Evolutionary conservation across 2,888 invertebrate genomes (phyloP).

Genomic region (Osedax frankpressi): DNA sequence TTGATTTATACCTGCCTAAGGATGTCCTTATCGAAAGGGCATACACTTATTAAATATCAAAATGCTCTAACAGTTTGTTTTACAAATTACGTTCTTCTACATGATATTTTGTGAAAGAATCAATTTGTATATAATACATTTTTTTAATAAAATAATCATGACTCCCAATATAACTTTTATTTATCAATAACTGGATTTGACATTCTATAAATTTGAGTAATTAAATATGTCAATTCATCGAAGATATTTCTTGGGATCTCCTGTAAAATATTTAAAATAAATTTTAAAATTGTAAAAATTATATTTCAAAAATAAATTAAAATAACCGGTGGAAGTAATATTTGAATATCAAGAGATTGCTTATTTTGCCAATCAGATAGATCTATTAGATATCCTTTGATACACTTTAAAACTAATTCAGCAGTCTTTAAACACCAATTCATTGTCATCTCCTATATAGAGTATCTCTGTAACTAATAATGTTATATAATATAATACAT

Average conservation of each 20-base stretch:
- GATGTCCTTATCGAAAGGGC: too few species aligned
- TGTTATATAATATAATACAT: too few species aligned
- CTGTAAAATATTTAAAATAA: constrained; percentile 36
- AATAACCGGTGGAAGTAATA: constrained; percentile 64
- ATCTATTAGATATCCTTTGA: constrained; percentile 98
- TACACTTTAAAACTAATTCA: constrained; percentile 92
- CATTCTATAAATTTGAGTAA: constrained; percentile 80
- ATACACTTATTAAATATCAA: too few species aligned
- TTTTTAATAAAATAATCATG: too few species aligned
- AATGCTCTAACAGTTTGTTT: too few species aligned
- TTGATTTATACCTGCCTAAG: too few species aligned
- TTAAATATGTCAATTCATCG: constrained; percentile 66
- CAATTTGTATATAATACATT: too few species aligned
- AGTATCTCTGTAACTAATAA: too few species aligned
- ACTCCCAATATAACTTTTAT: too few species aligned
- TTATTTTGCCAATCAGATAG: constrained; percentile 65
- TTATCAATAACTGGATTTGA: constrained; percentile 81
- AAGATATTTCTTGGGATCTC: constrained; percentile 72
- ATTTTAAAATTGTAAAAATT: background rate
- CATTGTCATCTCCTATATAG: constrained; percentile 66
- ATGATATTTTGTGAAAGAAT: too few species aligned
- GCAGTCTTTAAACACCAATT: constrained; percentile 90
- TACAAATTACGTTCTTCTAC: too few species aligned
- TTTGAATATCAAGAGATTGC: constrained; percentile 58
- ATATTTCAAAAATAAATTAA: background rate